Conservation (phyloP, 1,140 invertebrate species). For the Eufriesea mexicana region DNA sequence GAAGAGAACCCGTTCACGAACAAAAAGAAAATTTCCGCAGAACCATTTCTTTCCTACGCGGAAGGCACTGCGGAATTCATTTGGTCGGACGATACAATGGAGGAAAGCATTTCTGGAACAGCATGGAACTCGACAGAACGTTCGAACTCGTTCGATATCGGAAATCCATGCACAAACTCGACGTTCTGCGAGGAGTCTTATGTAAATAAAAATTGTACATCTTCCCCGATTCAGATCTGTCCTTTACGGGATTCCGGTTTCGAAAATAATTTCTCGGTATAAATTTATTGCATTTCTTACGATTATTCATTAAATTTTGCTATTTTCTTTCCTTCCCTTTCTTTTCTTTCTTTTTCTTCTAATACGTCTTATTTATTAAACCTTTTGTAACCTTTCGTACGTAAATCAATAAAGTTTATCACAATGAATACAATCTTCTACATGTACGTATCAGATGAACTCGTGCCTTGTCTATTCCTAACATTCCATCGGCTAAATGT, state of each 20-base stretch:
- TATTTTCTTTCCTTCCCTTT: neutral
- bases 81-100: slow-evolving; percentile 7
- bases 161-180: neutral
- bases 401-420: slow-evolving; percentile 6
- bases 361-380: slow-evolving; percentile 3
- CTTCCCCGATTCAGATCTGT: neutral
- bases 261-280: slow-evolving; percentile 33
- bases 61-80: neutral
- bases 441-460: neutral
- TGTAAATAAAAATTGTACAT: neutral
- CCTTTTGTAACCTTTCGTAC: neutral
- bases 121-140: neutral
- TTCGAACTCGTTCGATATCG: neutral
- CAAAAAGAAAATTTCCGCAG: slow-evolving; percentile 19
- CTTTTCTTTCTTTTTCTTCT: neutral
- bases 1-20: neutral
- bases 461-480: neutral
- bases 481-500: neutral
- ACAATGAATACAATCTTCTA: neutral
- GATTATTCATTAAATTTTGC: neutral
- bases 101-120: neutral
- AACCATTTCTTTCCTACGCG: slow-evolving; percentile 17
- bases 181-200: neutral
- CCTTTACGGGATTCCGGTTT: neutral
- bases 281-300: neutral